These are phyloP conservation scores for Lutraria rhynchaena DNA, from an alignment of 1,140 invertebrate genomes.

Conservation along the genomic window DNA sequence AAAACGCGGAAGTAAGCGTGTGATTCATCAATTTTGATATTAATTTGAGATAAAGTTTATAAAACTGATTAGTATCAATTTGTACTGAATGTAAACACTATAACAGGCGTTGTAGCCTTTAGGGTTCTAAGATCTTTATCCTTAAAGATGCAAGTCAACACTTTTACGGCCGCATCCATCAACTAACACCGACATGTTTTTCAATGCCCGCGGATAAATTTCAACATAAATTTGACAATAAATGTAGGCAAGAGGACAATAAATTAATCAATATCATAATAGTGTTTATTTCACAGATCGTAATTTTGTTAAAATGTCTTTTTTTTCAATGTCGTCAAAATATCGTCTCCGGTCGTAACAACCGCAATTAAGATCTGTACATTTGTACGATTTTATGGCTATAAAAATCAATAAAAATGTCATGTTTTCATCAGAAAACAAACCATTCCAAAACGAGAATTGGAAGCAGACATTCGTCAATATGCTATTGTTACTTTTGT, in stretches of 20 bases:
- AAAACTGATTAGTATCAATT: constrained; percentile 48
- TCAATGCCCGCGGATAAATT: constrained; percentile 15
- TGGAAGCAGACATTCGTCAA: too few species aligned
- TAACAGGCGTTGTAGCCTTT: not conserved
- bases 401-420: not conserved
- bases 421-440: not conserved
- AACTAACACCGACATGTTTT: not conserved
- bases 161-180: constrained; percentile 21
- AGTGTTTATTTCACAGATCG: constrained; percentile 9
- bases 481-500: too few species aligned
- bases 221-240: constrained; percentile 4
- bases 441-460: too few species aligned
- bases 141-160: constrained; percentile 39
- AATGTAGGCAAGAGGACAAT: constrained; percentile 1
- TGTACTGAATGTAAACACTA: constrained; percentile 39
- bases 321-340: not conserved
- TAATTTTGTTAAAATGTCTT: not conserved
- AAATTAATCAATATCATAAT: constrained; percentile 34
- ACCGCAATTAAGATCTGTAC: not conserved
- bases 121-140: not conserved
- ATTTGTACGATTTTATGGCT: not conserved
- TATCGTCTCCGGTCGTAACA: not conserved
- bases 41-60: constrained; percentile 9
- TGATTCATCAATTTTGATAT: too few species aligned
- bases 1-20: too few species aligned